Base-by-base conservation (phyloP, 2,888 invertebrate species). In the Drosophila flavopinicola region DNA sequence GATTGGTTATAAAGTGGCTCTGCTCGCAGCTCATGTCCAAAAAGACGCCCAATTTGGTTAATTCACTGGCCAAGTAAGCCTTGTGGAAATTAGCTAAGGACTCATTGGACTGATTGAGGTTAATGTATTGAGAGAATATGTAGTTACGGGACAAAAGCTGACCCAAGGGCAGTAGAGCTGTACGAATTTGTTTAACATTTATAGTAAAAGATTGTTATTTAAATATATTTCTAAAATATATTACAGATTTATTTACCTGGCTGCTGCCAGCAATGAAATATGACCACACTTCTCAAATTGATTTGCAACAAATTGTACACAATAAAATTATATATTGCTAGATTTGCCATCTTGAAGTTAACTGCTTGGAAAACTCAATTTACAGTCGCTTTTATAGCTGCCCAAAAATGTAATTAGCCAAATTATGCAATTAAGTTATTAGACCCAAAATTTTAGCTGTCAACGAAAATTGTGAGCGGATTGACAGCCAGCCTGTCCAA, bases 231-330 rank as follows among this genome's bases (percentile, higher is more conserved):
- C n/a, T n/a, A n/a, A n/a, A 13, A 23, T 17, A 10, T 9, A 27
- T 9, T 1, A 23, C 3, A 1, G 7, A 11, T 13, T 7, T 20
- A 44, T 15, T 51, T 49, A 89, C 91, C 76, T 57, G 32, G 44
- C 10, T 42, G 5, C 2, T 66, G 48, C 89, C 90, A 90, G 38
- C 90, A 90, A 54, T 90, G 87, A 60, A 90, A 87, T 11, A 89
- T 54, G 0, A 84, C 65, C 1, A 88, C 61, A 69, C 73, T 76
- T 9, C 47, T 49, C 24, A 88, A 63, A 45, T 85, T 78, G 0
- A 66, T 57, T 44, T 85, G 66, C 27, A 87, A 29, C 54, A 89
- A 87, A 75, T 90, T 75, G 38, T 87, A 60, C 6, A 89, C 39
- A 52, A 90, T 75, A 5, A 90, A 78, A 42, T 76, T 78, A 11